phyloP scores from a whole-genome alignment of 92 coral and sea anemone genomes.

The Isaurus tuberculatus region DNA sequence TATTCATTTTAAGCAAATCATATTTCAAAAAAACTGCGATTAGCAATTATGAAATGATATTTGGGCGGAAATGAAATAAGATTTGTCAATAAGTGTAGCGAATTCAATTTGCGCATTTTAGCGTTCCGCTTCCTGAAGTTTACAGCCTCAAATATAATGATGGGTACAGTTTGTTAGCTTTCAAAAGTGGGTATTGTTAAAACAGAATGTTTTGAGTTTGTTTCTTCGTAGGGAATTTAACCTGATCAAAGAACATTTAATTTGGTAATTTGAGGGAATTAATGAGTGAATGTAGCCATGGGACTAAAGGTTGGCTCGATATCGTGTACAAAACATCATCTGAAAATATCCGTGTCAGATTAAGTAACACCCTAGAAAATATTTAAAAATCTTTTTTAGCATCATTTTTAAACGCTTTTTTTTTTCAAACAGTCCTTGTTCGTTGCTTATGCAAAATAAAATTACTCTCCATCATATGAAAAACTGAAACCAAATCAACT shows the following conservation, averaged over 20 bases:
- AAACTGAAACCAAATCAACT: neutral
- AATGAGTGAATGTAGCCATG: slow-evolving; percentile 61
- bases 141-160: slow-evolving; percentile 55
- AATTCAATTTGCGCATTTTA: slow-evolving; percentile 48
- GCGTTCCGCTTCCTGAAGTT: slow-evolving; percentile 40
- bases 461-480: neutral
- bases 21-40: slow-evolving; percentile 62
- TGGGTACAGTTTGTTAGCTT: slow-evolving; percentile 56
- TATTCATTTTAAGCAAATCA: slow-evolving; percentile 58
- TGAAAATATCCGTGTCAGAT: neutral
- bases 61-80: slow-evolving; percentile 68
- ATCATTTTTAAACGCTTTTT: too few relatives aligned
- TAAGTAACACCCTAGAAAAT: neutral
- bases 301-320: neutral
- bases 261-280: slow-evolving; percentile 70
- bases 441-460: neutral
- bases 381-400: neutral
- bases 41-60: slow-evolving; percentile 74
- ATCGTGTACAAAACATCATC: neutral
- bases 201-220: slow-evolving; percentile 55
- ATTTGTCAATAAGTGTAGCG: slow-evolving; percentile 51
- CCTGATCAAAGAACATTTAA: slow-evolving; percentile 81
- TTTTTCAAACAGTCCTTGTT: neutral
- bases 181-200: slow-evolving; percentile 56
- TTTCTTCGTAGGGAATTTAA: slow-evolving; percentile 74